These are phyloP conservation scores for Eilema griseolum DNA, from an alignment of 2,888 invertebrate species.

Conservation along the genomic window DNA sequence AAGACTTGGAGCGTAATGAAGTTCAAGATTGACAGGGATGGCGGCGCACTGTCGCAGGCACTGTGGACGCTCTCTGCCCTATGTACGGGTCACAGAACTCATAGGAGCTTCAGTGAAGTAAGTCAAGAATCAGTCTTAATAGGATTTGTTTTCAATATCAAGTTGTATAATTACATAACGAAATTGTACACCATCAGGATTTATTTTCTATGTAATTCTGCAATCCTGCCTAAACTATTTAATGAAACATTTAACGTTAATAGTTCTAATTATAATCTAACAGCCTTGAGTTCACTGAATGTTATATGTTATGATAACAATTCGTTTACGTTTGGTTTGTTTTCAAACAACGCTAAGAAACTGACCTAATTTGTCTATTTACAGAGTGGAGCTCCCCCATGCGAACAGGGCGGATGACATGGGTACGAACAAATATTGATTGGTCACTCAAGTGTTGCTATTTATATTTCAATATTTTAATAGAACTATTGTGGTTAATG, in stretches of 20 bases:
- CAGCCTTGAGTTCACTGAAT: background rate
- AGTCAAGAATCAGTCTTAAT: too few species aligned
- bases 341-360: constrained; percentile 13
- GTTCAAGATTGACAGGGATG: too few species aligned
- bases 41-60: too few species aligned
- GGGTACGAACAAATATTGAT: background rate
- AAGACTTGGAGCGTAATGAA: too few species aligned
- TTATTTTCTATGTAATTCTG: too few species aligned
- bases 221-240: background rate
- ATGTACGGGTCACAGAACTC: too few species aligned
- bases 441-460: background rate
- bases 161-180: too few species aligned
- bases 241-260: background rate
- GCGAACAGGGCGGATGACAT: background rate
- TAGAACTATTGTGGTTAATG: too few species aligned
- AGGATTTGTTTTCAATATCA: too few species aligned
- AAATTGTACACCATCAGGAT: too few species aligned
- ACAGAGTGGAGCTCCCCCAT: background rate
- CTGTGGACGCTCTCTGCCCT: too few species aligned
- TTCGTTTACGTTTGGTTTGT: constrained; percentile 5
- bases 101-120: too few species aligned
- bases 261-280: background rate
- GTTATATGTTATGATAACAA: background rate
- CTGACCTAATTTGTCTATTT: background rate
- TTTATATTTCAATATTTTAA: constrained; percentile 1